Evolutionary conservation across 2,888 invertebrate genomes (phyloP), one percentile per base, ranked within the genome.

Genomic region (Parnassius orleans): DNA sequence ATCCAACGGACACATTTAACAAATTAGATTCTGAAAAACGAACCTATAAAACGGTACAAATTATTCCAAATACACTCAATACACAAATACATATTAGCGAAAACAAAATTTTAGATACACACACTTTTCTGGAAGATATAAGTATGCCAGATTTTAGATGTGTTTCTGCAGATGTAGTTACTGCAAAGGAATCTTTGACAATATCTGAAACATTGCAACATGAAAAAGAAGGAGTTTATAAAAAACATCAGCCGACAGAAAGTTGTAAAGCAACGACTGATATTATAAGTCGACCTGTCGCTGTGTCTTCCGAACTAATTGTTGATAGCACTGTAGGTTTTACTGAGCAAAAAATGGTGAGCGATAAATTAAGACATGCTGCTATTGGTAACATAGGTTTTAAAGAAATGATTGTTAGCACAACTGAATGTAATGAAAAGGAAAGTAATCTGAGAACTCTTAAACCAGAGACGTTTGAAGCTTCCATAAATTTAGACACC

Each of bases 351-450:
- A 70, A 72, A 41, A 64, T 67, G 51, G 54, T 69, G 10, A 56
- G 65, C 57, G 65, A 67, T 12, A 64, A 70, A 41, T 68, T 78
- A 24, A 87, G 83, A 66, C 86, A 80, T 57, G 94, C 94, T 3
- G 81, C 75, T n/a, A 62, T 92, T 42, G 88, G 90, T 63, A 93
- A 93, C 68, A 83, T 93, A 54, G 85, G 92, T 48, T 79, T 92
- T 61, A 92, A 93, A 75, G 92, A 93, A 73, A 66, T 95, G 43
- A 75, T 92, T 41, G 84, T 92, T 51, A 91, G 87, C 53, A 93
- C 94, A 72, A 88, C 93, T 14, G 83, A 92, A 66, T 77, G 77
- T 41, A 92, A 89, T 65, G 95, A 95, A 86, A 90, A 88, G 66
- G 95, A 95, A 88, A 82, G 76, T 56, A 24, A 41, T 66, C 84